Evolutionary conservation across 2,888 invertebrate genomes (phyloP).

Genomic region (Stictocephala bisonia): DNA sequence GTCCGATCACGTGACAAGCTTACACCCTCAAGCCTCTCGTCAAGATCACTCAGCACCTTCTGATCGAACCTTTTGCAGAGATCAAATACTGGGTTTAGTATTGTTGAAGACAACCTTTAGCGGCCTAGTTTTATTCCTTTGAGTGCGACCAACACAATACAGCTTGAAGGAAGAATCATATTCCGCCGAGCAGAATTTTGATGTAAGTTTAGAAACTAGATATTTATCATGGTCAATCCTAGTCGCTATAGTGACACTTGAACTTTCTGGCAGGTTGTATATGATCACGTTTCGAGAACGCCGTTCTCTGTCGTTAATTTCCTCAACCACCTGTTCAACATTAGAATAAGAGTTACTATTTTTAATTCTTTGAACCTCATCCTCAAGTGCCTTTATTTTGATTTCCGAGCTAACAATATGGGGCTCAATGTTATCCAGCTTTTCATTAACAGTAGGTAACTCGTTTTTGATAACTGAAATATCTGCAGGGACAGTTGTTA

Average conservation of each 20-base stretch:
- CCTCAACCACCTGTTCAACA: background rate
- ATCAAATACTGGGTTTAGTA: background rate
- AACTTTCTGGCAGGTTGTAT: conserved; percentile 8
- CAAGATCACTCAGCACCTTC: too few species aligned
- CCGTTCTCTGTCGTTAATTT: background rate
- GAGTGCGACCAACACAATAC: background rate
- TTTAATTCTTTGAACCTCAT: too few species aligned
- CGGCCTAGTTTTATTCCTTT: background rate
- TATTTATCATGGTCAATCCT: conserved; percentile 3
- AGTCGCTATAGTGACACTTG: background rate
- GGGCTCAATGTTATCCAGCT: too few species aligned
- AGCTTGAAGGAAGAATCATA: background rate
- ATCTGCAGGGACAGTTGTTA: too few species aligned
- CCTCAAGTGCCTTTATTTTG: too few species aligned
- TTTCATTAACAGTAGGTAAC: too few species aligned
- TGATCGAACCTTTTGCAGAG: background rate
- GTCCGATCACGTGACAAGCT: too few species aligned
- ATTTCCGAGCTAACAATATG: too few species aligned
- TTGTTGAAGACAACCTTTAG: background rate
- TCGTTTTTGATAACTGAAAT: too few species aligned
- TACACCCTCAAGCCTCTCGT: too few species aligned
- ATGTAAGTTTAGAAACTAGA: background rate
- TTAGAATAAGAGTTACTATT: background rate
- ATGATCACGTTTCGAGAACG: background rate
- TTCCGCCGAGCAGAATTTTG: background rate